These are phyloP conservation scores for Danionella dracula DNA, from an alignment of 2,797 vertebrate species.

Conservation along the genomic window DNA sequence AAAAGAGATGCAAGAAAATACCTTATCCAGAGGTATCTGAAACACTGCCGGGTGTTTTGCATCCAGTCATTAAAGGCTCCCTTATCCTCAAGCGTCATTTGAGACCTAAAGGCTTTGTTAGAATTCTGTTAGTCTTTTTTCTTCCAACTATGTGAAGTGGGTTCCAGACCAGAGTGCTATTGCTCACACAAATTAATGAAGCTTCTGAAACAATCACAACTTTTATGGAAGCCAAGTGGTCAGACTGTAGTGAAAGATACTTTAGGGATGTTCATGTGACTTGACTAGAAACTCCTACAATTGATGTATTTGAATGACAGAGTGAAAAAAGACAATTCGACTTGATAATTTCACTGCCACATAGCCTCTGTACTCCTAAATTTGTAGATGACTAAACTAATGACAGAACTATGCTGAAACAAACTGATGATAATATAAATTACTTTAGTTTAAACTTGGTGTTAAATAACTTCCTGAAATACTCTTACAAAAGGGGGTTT, in stretches of 20 bases:
- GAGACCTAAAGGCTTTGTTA: constrained; percentile 20
- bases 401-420: no score
- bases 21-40: constrained; percentile 30
- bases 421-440: no score
- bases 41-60: constrained; percentile 10
- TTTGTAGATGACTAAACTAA: no score
- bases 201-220: constrained; percentile 23
- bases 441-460: no score
- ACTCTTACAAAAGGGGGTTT: no score
- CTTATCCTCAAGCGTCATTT: constrained; percentile 13
- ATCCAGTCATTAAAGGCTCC: constrained; percentile 17
- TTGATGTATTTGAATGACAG: no score
- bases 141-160: constrained; percentile 34
- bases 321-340: no score
- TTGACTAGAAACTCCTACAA: background rate
- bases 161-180: constrained; percentile 28
- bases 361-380: no score
- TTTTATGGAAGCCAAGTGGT: constrained; percentile 11
- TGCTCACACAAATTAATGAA: constrained; percentile 38
- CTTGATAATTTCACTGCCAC: no score
- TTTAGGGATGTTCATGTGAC: background rate
- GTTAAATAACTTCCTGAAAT: no score
- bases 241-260: constrained; percentile 5
- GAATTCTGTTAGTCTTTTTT: constrained; percentile 42
- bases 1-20: constrained; percentile 42